phyloP scores from a whole-genome alignment of 2,888 invertebrate species.

The Andrena bucephala region DNA sequence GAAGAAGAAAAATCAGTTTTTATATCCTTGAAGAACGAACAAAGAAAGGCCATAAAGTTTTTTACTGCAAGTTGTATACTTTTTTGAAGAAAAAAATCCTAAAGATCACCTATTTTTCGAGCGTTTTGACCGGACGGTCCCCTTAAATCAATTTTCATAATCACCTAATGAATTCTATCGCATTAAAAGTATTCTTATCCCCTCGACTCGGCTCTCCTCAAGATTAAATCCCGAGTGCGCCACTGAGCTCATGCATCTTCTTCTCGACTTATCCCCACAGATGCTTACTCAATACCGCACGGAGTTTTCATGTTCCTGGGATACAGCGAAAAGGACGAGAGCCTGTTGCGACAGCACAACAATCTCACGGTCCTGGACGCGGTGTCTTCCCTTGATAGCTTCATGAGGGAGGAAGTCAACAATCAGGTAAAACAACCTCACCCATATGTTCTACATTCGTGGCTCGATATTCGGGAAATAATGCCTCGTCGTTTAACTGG shows the following conservation, averaged over 20 bases:
- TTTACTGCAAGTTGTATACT: too few species aligned
- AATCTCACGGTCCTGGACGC: slow-evolving; percentile 94
- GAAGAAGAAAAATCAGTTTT: too few species aligned
- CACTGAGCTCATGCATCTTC: slow-evolving; percentile 1
- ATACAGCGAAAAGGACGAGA: slow-evolving; percentile 95
- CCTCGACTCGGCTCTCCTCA: too few species aligned
- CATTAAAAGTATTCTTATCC: too few species aligned
- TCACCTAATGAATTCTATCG: too few species aligned
- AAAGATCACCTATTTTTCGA: too few species aligned
- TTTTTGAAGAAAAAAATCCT: too few species aligned
- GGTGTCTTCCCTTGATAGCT: slow-evolving; percentile 92
- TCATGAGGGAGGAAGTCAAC: slow-evolving; percentile 90
- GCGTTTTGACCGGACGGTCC: too few species aligned
- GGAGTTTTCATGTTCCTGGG: slow-evolving; percentile 95
- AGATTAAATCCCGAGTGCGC: too few species aligned
- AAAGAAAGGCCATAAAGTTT: too few species aligned
- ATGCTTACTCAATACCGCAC: slow-evolving; percentile 92
- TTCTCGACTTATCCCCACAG: slow-evolving; percentile 82
- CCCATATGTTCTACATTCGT: background rate
- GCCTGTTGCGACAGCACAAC: slow-evolving; percentile 92
- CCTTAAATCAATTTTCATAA: too few species aligned
- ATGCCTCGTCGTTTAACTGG: background rate
- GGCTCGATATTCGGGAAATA: background rate
- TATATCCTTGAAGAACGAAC: too few species aligned
- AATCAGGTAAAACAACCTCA: slow-evolving; percentile 87